Percentiles rank a stretch among this genome's conserved stretches.
Conservation (phyloP, 2,888 invertebrate species). For the Steinernema hermaphroditum region DNA sequence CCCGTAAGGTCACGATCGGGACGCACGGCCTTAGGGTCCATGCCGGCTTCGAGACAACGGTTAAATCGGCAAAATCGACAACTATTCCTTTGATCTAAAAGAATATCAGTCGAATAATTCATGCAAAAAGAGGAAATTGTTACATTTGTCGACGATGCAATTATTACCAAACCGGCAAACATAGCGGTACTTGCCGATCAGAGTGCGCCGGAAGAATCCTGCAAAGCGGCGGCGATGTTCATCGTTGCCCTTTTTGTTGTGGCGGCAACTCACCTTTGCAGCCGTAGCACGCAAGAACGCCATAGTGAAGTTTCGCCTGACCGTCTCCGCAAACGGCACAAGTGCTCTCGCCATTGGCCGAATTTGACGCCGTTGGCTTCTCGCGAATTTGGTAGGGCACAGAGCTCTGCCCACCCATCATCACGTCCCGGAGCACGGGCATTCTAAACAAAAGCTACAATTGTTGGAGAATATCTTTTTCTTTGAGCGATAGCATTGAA, state of each 20-base stretch:
- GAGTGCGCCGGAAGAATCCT: slow-evolving; percentile 61
- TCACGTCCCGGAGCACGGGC: slow-evolving; percentile 23
- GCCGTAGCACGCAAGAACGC: slow-evolving; percentile 50
- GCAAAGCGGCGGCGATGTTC: no score
- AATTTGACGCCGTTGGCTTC: slow-evolving; percentile 20
- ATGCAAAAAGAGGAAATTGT: no score
- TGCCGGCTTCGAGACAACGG: slow-evolving; percentile 63
- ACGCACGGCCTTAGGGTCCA: slow-evolving; percentile 66
- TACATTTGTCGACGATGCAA: slow-evolving; percentile 65
- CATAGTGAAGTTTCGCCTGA: slow-evolving; percentile 62
- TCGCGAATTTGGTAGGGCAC: slow-evolving; percentile 23
- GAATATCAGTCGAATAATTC: neutral
- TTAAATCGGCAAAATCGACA: slow-evolving; percentile 64
- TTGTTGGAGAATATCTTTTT: no score
- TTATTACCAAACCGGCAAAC: slow-evolving; percentile 65
- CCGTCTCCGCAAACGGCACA: slow-evolving; percentile 65
- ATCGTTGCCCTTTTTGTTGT: neutral
- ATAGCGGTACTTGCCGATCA: slow-evolving; percentile 58
- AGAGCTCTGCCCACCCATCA: slow-evolving; percentile 11
- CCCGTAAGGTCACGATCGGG: slow-evolving; percentile 65
- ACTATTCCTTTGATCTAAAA: slow-evolving; percentile 61
- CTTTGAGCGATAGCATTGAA: no score
- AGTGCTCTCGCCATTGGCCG: slow-evolving; percentile 47
- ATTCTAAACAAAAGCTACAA: neutral
- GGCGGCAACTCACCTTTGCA: slow-evolving; percentile 32